Percentiles rank a stretch among this genome's conserved stretches.
These are phyloP conservation scores for Allolobophora icterica DNA, from an alignment of 2,888 invertebrate genomes.

Conservation along the genomic window DNA sequence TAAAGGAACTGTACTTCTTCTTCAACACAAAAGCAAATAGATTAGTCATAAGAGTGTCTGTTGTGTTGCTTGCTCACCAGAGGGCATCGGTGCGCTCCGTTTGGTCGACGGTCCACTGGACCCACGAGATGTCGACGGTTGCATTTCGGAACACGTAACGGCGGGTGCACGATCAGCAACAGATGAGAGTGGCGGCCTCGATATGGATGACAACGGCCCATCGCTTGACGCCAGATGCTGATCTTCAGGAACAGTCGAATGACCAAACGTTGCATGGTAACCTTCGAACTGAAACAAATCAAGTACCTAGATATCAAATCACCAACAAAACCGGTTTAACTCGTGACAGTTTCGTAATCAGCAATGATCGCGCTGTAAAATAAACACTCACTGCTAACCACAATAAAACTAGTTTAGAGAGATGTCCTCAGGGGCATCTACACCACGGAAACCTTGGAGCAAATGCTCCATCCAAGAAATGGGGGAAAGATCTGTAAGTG, in stretches of 20 bases:
- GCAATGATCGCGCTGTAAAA: not conserved
- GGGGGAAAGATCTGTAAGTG: too few relatives aligned
- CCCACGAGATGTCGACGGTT: not conserved
- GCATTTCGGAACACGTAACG: not conserved
- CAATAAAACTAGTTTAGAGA: too few relatives aligned
- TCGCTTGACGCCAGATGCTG: not conserved
- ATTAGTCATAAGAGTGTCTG: not conserved
- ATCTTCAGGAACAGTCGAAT: not conserved
- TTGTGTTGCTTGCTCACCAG: not conserved
- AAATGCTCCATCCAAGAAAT: too few relatives aligned
- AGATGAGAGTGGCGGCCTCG: not conserved
- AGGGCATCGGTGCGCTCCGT: not conserved
- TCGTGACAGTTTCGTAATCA: not conserved
- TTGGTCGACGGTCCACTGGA: not conserved
- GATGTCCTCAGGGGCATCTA: too few relatives aligned
- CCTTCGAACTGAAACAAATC: not conserved
- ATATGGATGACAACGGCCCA: not conserved
- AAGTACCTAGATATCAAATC: not conserved
- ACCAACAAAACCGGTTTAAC: too few relatives aligned
- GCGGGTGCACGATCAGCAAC: not conserved
- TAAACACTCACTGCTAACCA: too few relatives aligned
- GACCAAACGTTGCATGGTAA: not conserved
- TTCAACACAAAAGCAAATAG: not conserved
- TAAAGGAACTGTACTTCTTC: too few relatives aligned
- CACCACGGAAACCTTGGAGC: too few relatives aligned